These are phyloP conservation scores for Tolypeutes matacus DNA, from an alignment of 2,797 vertebrate species.

Conservation along the genomic window DNA sequence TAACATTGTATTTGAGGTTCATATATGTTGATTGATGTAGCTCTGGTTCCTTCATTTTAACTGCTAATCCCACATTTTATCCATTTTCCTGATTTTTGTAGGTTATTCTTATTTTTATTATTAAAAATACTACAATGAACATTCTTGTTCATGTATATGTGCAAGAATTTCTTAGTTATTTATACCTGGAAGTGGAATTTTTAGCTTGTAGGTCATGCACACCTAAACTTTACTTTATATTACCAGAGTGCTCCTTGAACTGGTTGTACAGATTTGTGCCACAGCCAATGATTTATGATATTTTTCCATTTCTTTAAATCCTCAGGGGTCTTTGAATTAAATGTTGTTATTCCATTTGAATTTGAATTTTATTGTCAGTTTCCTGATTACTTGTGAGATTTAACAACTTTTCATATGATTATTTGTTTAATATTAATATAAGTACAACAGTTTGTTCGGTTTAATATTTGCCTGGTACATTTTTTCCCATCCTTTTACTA, in stretches of 20 bases:
- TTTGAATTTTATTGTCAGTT: not conserved
- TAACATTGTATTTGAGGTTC: constrained; percentile 29
- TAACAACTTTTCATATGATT: not conserved
- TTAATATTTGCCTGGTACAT: not conserved
- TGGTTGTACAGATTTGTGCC: not conserved
- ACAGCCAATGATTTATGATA: not conserved
- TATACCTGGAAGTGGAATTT: not conserved
- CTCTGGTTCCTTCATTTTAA: constrained; percentile 19
- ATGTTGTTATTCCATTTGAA: not conserved
- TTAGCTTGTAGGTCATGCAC: not conserved
- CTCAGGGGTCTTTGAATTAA: not conserved
- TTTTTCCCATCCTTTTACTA: not conserved
- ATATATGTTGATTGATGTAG: constrained; percentile 3
- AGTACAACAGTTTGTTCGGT: not conserved
- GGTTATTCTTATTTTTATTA: constrained; percentile 59
- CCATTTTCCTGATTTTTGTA: constrained; percentile 19
- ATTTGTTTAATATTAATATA: constrained; percentile 17
- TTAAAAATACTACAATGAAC: not conserved
- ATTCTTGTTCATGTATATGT: not conserved
- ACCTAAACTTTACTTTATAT: not conserved
- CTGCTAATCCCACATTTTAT: constrained; percentile 7
- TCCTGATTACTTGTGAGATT: not conserved
- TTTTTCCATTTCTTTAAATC: not conserved
- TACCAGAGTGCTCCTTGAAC: not conserved
- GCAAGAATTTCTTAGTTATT: not conserved